Base-by-base conservation (phyloP, 2,113 vertebrate species). In the Antennarius striatus region DNA sequence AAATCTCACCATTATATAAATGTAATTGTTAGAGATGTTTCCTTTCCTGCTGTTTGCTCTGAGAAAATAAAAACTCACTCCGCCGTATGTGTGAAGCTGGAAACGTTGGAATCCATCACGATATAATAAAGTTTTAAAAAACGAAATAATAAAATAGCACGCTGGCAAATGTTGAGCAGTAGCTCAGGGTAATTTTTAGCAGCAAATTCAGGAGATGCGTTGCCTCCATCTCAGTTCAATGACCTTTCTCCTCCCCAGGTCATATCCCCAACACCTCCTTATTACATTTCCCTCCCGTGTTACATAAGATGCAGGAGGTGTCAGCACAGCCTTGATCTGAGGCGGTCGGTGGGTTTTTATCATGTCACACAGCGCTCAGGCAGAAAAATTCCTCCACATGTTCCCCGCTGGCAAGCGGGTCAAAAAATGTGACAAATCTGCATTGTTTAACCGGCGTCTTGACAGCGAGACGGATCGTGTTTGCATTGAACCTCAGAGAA, bases 391-490 rank as follows among this genome's bases (percentile, higher is more conserved):
- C 40, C 36, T 29, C 65, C 49, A 14, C 56, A 12, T 55, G 48
- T 46, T 52, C 47, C 6, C 2, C 29, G 22, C 48, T 70, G 15
- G 2, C n/a, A 17, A 36, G 59, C 17, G 1, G 9, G 39, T 14
- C 43, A 22, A 22, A 17, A 28, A 58, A 43, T 3, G 36, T 11
- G 52, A 12, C 47, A 17, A 56, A 46, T 74, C 46, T 45, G 3
- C 12, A 53, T 58, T 56, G 67, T 68, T 68, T 53, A 54, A 74
- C 63, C 29, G 56, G 60, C 64, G 51, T 11, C 3, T 12, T 16
- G 45, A 67, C 71, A 51, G 56, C 6, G 30, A 39, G 77, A 63
- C 64, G 63, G 75, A 77, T 71, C 22, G 22, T 77, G 54, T 75
- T 81, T 75, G 39, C 42, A 7, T 75, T 54, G 3, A 28, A 17